phyloP scores from a whole-genome alignment of 2,888 invertebrate genomes.

The Heteromyza rotundicornis region DNA sequence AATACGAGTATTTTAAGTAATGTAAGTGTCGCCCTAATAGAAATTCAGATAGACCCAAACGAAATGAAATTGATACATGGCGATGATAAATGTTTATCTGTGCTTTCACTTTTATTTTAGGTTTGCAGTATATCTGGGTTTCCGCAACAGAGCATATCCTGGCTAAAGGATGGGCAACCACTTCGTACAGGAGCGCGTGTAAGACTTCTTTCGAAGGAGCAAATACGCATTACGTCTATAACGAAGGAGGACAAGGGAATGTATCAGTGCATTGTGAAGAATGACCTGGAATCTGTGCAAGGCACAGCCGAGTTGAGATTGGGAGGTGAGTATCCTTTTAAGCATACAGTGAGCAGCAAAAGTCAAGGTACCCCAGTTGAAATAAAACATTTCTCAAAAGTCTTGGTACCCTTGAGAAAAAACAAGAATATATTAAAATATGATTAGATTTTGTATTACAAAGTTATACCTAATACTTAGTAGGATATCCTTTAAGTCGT shows the following conservation, averaged over 20 bases:
- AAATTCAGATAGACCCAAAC: too few species aligned
- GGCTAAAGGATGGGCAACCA: conserved; percentile 78
- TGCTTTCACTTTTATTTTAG: conserved; percentile 44
- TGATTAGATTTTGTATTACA: too few species aligned
- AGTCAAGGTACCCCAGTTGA: too few species aligned
- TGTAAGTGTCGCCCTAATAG: too few species aligned
- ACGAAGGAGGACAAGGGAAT: conserved; percentile 84
- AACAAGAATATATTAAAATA: not conserved
- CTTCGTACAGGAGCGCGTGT: conserved; percentile 68
- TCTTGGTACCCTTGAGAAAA: not conserved
- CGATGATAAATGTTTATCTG: too few species aligned
- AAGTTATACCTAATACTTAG: too few species aligned
- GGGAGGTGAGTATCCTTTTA: conserved; percentile 74
- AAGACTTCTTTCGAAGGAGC: conserved; percentile 65
- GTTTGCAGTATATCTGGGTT: conserved; percentile 84
- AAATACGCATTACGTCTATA: conserved; percentile 69
- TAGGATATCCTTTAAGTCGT: too few species aligned
- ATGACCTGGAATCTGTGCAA: conserved; percentile 81
- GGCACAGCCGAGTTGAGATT: conserved; percentile 79
- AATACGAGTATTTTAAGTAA: too few species aligned
- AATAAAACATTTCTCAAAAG: not conserved
- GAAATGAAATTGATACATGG: too few species aligned
- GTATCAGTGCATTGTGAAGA: conserved; percentile 89
- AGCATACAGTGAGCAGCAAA: too few species aligned
- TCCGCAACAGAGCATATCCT: conserved; percentile 76